Evolutionary conservation across 2,797 vertebrate genomes (phyloP).

Genomic region (Ataeniobius toweri): DNA sequence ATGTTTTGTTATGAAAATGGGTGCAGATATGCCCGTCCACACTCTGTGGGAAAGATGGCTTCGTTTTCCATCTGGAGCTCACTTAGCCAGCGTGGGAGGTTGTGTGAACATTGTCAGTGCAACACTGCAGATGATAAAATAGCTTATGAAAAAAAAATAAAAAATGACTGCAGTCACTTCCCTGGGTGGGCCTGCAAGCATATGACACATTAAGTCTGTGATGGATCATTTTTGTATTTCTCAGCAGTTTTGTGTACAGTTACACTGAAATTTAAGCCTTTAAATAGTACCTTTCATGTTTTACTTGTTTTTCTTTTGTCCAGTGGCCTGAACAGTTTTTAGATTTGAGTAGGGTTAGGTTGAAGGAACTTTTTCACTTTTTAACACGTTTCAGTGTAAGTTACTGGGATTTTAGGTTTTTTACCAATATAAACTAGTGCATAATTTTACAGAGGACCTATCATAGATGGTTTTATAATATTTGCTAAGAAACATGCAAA

Average conservation of each 20-base stretch:
- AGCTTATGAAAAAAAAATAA: slow-evolving; percentile 60
- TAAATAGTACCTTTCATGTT: slow-evolving; percentile 41
- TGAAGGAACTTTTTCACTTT: neutral
- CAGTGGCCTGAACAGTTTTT: slow-evolving; percentile 16
- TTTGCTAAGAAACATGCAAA: too few species aligned
- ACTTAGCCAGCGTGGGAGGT: slow-evolving; percentile 63
- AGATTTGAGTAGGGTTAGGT: neutral
- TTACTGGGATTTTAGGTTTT: too few species aligned
- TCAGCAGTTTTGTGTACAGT: slow-evolving; percentile 58
- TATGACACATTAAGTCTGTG: slow-evolving; percentile 59
- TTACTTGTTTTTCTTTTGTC: neutral
- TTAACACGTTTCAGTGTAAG: too few species aligned
- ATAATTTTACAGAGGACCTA: too few species aligned
- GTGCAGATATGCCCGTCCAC: slow-evolving; percentile 68
- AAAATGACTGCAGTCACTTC: slow-evolving; percentile 61
- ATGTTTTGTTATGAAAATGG: slow-evolving; percentile 79
- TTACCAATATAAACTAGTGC: too few species aligned
- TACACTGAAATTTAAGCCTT: slow-evolving; percentile 51
- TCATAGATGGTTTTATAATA: too few species aligned
- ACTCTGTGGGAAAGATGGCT: slow-evolving; percentile 37
- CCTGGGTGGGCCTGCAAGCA: slow-evolving; percentile 75
- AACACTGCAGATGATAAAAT: slow-evolving; percentile 63
- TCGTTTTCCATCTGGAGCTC: slow-evolving; percentile 68
- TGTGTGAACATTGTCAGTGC: slow-evolving; percentile 59
- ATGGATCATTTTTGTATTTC: slow-evolving; percentile 67